Evolutionary conservation across 2,888 invertebrate genomes (phyloP).

Genomic region (Amblyjoppa fuscipennis): DNA sequence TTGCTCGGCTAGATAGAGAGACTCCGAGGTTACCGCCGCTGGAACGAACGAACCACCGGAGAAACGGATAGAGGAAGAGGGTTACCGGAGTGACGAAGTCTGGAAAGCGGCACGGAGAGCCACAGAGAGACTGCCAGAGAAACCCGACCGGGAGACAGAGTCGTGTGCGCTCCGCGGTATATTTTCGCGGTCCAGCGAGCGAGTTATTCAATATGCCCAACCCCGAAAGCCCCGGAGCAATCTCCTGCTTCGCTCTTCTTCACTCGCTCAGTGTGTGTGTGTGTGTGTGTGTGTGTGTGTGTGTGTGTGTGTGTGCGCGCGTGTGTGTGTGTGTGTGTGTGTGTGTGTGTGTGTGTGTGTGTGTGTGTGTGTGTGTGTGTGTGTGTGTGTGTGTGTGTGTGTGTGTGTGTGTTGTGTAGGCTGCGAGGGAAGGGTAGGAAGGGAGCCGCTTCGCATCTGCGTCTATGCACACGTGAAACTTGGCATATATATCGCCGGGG

Average conservation of each 20-base stretch:
- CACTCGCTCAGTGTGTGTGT: constrained; percentile 28
- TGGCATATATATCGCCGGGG: constrained; percentile 3
- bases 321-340: too few relatives aligned
- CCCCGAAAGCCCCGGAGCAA: constrained; percentile 84
- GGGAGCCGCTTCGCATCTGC: constrained; percentile 61
- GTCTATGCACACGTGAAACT: constrained; percentile 56
- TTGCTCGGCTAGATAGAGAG: constrained; percentile 26
- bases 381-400: too few relatives aligned
- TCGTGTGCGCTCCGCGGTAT: constrained; percentile 78
- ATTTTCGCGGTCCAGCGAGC: constrained; percentile 86
- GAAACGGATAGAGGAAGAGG: constrained; percentile 52
- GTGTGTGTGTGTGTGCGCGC: too few relatives aligned
- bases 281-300: too few relatives aligned
- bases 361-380: too few relatives aligned
- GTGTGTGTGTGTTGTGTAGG: constrained; percentile 40
- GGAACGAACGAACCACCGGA: constrained; percentile 71
- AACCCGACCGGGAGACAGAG: constrained; percentile 52
- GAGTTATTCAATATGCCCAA: constrained; percentile 85
- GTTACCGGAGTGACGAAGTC: constrained; percentile 46
- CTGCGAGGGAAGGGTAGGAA: constrained; percentile 15
- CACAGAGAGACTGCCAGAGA: constrained; percentile 50
- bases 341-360: too few relatives aligned
- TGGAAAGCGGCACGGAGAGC: constrained; percentile 14
- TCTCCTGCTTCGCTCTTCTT: constrained; percentile 77
- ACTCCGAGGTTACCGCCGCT: constrained; percentile 42